Percentiles rank a stretch among this genome's conserved stretches.
phyloP scores from a whole-genome alignment of 1,140 invertebrate species.

The Drosophila equinoxialis region DNA sequence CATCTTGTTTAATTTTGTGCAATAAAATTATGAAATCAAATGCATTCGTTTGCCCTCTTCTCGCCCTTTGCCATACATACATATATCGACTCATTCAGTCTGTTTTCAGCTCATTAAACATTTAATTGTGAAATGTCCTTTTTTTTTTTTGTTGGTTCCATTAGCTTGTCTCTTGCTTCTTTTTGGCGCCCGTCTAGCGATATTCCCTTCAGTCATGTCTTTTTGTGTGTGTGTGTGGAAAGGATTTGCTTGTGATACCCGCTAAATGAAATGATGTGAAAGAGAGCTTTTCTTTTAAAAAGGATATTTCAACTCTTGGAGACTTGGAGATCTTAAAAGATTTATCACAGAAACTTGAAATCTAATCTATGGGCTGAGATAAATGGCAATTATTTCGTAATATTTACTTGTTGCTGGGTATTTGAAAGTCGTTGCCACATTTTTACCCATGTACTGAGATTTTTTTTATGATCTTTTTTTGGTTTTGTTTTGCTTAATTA shows the following conservation, averaged over 20 bases:
- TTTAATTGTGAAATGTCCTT: slow-evolving; percentile 10
- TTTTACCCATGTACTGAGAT: slow-evolving; percentile 1
- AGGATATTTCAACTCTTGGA: too few relatives aligned
- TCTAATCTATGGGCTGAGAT: too few relatives aligned
- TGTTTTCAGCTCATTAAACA: slow-evolving; percentile 12
- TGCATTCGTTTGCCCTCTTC: background rate
- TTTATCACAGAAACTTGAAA: too few relatives aligned
- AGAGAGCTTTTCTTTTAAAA: too few relatives aligned
- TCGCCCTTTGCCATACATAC: background rate
- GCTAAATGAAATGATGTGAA: background rate
- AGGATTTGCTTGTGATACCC: background rate
- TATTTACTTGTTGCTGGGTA: background rate
- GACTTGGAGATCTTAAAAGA: too few relatives aligned
- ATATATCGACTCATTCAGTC: background rate
- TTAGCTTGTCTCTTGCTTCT: slow-evolving; percentile 10
- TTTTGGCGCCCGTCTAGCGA: slow-evolving; percentile 14
- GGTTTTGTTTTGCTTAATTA: slow-evolving; percentile 51
- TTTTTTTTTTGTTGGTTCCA: background rate
- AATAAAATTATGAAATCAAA: slow-evolving; percentile 6
- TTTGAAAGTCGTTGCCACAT: background rate
- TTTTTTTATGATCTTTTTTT: slow-evolving; percentile 25
- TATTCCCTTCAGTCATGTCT: slow-evolving; percentile 25
- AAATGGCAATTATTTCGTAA: too few relatives aligned
- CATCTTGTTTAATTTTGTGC: background rate
- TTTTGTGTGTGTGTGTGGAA: background rate